Base-by-base conservation (phyloP, 2,888 invertebrate genomes). In the Drymonia ruficornis region DNA sequence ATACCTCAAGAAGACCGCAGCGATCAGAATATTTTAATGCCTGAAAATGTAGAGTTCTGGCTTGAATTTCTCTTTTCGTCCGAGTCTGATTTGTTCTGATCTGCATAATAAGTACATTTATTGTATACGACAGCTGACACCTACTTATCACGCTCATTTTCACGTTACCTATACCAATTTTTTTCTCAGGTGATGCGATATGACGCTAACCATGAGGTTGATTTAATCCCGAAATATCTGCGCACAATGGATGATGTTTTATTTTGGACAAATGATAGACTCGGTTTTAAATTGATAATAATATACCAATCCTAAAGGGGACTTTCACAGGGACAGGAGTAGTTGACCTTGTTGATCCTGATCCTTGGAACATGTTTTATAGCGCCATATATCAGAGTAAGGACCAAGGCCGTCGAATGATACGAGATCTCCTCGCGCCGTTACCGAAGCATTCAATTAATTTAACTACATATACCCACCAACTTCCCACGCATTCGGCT, bases 401-500 rank as follows among this genome's bases (percentile, higher is more conserved):
- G 72, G 63, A 74, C 77, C 81, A 79, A 84, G 84, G 82, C 68
- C 79, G 68, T 64, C 56, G 60, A 67, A 63, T 61, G 67, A 63
- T 70, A 68, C 75, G 67, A 72, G 74, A 67, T 72, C 76, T 74
- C 76, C 65, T 69, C 62, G 72, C 51, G 59, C 64, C 69, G 74
- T 69, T 76, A 78, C 74, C 75, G 56, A 73, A 64, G 70, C 72
- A 73, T 78, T 85, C 86, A 89, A 88, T 89, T 88, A 86, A 81
- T 86, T 76, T 81, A 86, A 88, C 83, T 78, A 78, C 70, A 61
- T 72, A 68, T 76, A n/a, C 74, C 75, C 74, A 76, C 71, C 56
- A 59, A 70, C 88, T 84, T 87, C 89, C 89, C 89, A 89, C 89
- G 88, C 84, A 51, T 46, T 54, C 49, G 31, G 87, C 85, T 54